These are phyloP conservation scores for Crotalus tigris DNA, from an alignment of 2,113 vertebrate species.

Conservation along the genomic window DNA sequence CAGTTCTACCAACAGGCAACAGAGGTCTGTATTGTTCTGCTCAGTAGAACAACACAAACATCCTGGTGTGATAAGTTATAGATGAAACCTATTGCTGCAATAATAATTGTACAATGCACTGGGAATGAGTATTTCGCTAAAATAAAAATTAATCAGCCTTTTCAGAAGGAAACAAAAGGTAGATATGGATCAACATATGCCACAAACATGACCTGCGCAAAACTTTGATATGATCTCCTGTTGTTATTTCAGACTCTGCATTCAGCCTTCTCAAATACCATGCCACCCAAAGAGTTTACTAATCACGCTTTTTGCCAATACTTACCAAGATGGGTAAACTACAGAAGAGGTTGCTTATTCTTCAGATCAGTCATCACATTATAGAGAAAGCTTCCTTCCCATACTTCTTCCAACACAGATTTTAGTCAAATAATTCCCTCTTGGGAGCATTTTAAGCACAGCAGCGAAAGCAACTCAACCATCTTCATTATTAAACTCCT, in stretches of 20 bases:
- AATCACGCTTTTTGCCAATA: background rate
- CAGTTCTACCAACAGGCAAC: conserved; percentile 59
- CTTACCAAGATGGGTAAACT: background rate
- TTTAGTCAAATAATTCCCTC: background rate
- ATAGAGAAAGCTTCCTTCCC: background rate
- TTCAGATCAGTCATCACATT: background rate
- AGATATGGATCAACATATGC: background rate
- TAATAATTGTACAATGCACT: background rate
- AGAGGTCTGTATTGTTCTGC: conserved; percentile 74
- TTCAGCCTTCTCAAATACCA: background rate
- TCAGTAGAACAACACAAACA: conserved; percentile 33
- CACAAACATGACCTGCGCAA: background rate
- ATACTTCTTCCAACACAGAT: background rate
- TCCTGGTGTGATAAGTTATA: background rate
- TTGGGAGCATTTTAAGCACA: background rate
- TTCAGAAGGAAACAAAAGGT: background rate
- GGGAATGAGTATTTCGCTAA: background rate
- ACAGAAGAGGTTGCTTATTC: background rate
- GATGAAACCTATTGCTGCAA: background rate
- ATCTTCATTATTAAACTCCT: background rate
- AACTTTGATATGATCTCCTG: background rate
- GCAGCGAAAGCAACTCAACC: background rate
- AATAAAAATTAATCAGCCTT: background rate
- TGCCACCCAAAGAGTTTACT: background rate
- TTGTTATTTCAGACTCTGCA: background rate